These are phyloP conservation scores for Epinephelus malabaricus DNA, from an alignment of 2,797 vertebrate species.

Conservation along the genomic window DNA sequence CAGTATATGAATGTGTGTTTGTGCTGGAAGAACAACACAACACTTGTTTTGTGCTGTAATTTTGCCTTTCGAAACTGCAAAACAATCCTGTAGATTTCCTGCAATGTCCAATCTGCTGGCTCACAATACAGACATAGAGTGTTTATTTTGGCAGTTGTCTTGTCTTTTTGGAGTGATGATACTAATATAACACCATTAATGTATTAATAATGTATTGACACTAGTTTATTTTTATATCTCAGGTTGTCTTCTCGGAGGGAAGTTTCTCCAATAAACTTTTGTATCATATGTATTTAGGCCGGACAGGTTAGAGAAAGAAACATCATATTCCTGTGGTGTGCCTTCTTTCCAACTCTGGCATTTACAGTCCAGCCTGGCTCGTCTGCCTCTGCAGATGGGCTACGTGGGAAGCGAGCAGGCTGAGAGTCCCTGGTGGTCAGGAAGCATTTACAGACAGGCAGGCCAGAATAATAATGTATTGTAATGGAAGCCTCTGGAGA, in stretches of 20 bases:
- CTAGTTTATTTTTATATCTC: background rate
- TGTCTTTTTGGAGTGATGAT: slow-evolving; percentile 24
- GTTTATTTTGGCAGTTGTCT: slow-evolving; percentile 15
- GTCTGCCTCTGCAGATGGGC: slow-evolving; percentile 73
- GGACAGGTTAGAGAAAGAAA: slow-evolving; percentile 43
- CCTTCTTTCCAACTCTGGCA: slow-evolving; percentile 76
- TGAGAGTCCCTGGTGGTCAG: slow-evolving; percentile 78
- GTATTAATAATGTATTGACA: background rate
- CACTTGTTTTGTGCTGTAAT: background rate
- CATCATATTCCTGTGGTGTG: slow-evolving; percentile 58
- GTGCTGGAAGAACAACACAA: too few relatives aligned
- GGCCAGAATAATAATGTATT: slow-evolving; percentile 84
- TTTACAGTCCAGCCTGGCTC: slow-evolving; percentile 78
- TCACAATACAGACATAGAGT: background rate
- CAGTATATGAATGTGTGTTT: too few relatives aligned
- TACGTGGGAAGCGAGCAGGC: slow-evolving; percentile 71
- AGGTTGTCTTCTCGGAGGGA: background rate
- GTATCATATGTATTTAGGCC: slow-evolving; percentile 47
- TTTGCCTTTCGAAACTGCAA: background rate
- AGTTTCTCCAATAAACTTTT: slow-evolving; percentile 36
- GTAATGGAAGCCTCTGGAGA: slow-evolving; percentile 71
- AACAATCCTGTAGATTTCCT: background rate
- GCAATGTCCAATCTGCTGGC: slow-evolving; percentile 4
- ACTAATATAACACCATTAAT: background rate
- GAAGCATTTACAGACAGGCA: slow-evolving; percentile 81